Evolutionary conservation across 2,888 invertebrate genomes (phyloP).

Genomic region (Cyclophora punctaria): DNA sequence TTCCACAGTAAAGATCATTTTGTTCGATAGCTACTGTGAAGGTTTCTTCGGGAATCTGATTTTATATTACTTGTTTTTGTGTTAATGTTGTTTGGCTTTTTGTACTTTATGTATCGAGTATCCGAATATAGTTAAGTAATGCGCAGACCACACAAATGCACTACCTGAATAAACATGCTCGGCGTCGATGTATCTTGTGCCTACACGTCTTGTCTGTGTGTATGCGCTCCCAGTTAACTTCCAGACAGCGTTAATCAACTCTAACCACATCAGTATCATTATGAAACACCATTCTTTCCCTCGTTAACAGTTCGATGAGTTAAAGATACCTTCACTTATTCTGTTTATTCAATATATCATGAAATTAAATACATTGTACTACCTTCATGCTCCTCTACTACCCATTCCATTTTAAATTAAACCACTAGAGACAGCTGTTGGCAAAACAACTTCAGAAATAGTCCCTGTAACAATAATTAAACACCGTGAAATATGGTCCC

Average conservation of each 20-base stretch:
- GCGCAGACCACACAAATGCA: constrained; percentile 58
- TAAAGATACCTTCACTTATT: constrained; percentile 43
- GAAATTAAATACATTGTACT: background rate
- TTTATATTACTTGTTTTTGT: background rate
- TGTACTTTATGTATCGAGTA: constrained; percentile 6
- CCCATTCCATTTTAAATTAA: constrained; percentile 18
- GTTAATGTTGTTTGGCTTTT: constrained; percentile 10
- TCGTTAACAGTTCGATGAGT: constrained; percentile 58
- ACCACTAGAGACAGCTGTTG: constrained; percentile 17
- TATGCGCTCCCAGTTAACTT: constrained; percentile 53
- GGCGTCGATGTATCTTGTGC: constrained; percentile 43
- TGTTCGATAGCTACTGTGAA: constrained; percentile 22
- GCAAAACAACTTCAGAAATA: constrained; percentile 40
- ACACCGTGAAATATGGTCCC: constrained; percentile 62
- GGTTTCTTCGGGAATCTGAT: constrained; percentile 14
- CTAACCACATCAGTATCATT: constrained; percentile 60
- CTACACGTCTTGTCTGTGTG: constrained; percentile 38
- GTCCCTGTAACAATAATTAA: constrained; percentile 53
- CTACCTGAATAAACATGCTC: constrained; percentile 55
- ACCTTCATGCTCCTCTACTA: background rate
- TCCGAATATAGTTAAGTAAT: constrained; percentile 23
- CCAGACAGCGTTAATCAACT: constrained; percentile 52
- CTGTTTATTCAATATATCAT: constrained; percentile 27
- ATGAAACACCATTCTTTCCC: constrained; percentile 60
- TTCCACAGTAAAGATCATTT: constrained; percentile 24